Evolutionary conservation across 2,113 vertebrate species (phyloP).

Genomic region (Antechinus stuartii): DNA sequence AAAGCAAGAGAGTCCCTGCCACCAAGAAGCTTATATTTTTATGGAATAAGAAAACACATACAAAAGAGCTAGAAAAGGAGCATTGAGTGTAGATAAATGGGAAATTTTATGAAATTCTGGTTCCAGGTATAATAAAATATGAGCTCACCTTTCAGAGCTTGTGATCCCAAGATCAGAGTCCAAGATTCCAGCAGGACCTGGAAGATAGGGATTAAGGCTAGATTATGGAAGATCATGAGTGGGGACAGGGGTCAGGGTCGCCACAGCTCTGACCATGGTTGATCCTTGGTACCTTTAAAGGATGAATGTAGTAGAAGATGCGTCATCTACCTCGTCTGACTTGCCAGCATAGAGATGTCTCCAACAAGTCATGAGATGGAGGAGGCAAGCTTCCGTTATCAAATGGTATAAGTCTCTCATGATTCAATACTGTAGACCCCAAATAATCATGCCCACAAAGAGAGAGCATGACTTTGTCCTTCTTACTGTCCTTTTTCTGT

Average conservation of each 20-base stretch:
- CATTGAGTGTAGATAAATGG: neutral
- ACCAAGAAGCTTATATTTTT: neutral
- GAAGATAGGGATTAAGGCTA: neutral
- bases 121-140: neutral
- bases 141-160: neutral
- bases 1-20: neutral
- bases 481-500: neutral
- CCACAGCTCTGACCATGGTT: neutral
- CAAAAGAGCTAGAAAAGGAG: neutral
- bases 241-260: neutral
- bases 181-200: neutral
- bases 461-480: neutral
- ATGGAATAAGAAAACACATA: neutral
- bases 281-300: neutral
- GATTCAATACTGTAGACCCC: neutral
- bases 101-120: neutral
- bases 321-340: neutral
- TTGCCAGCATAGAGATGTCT: neutral
- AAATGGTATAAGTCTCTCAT: neutral
- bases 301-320: neutral
- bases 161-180: neutral
- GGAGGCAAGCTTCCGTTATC: neutral
- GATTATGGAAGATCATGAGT: neutral
- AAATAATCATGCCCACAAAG: neutral
- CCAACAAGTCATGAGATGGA: neutral